phyloP scores from a whole-genome alignment of 2,797 vertebrate genomes.

The Pygocentrus nattereri region DNA sequence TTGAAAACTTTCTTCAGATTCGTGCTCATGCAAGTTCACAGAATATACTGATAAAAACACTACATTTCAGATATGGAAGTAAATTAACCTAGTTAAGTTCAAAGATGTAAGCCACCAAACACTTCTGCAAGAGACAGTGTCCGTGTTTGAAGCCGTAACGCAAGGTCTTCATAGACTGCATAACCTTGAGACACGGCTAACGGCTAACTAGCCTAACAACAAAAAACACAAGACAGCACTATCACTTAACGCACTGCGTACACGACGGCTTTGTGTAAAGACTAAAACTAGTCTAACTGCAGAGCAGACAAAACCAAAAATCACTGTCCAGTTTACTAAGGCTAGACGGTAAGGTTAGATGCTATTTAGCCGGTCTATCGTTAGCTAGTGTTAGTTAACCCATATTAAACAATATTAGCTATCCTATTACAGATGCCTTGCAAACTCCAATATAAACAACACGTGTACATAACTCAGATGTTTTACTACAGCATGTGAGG shows the following conservation, averaged over 20 bases:
- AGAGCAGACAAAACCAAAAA: neutral
- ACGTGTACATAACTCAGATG: neutral
- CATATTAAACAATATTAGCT: neutral
- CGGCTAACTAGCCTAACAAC: neutral
- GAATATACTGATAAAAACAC: too few species aligned
- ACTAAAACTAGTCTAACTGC: neutral
- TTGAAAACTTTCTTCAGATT: too few species aligned
- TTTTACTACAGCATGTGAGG: neutral
- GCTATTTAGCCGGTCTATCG: neutral
- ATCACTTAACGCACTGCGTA: too few species aligned
- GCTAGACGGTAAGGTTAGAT: neutral
- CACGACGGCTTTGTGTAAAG: too few species aligned
- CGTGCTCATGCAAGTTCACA: too few species aligned
- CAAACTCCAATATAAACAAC: too few species aligned
- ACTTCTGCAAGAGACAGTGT: neutral
- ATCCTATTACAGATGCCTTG: neutral
- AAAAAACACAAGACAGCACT: neutral
- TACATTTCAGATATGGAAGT: neutral
- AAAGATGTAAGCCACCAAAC: neutral
- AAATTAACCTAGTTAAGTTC: neutral
- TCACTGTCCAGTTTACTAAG: neutral
- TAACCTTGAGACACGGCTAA: slow-evolving; percentile 38
- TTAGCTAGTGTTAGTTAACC: too few species aligned
- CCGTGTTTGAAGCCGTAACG: slow-evolving; percentile 12
- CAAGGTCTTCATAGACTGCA: slow-evolving; percentile 4